Evolutionary conservation across 2,797 vertebrate genomes (phyloP), one percentile per base, ranked within the genome.

Genomic region (Molossus alvarezi): DNA sequence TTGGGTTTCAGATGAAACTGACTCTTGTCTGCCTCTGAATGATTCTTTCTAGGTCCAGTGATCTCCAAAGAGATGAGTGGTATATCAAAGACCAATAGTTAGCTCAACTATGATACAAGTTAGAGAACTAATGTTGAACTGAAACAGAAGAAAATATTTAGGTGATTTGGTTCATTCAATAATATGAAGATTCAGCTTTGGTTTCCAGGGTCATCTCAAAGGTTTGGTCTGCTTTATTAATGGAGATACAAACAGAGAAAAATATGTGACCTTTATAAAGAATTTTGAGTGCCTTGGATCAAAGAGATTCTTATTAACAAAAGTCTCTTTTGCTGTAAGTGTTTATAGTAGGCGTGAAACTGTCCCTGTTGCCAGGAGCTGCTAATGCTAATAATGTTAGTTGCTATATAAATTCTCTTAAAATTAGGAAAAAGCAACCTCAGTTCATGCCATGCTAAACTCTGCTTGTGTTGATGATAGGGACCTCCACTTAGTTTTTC

Each of bases 351-450:
- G 9, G 8, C 72, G 20, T 88, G 60, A 79, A 87, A 87, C 12
- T 76, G 9, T 73, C 45, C 4, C 29, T 65, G 21, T 60, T 77
- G 37, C 5, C n/a, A 65, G 33, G 21, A 87, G n/a, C 13, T 77
- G n/a, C 23, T 53, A 71, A 48, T 75, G 21, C 9, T 93, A 60
- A 45, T 57, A 62, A 83, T 75, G 18, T 71, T 48, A 57, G 15
- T 60, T 85, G 53, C 51, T 81, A 20, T 92, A 94, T 60, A 88
- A 79, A 53, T 86, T 6, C 23, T 86, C 17, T 83, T 81, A 58
- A 81, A 92, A 41, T 83, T 45, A 91, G n/a, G 60, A 65, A 71
- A 67, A 73, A 72, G 6, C 8, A 81, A 12, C 2, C 29, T 71
- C 62, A 80, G 65, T 8, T 64, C 53, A 72, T 81, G 20, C 18